phyloP scores from a whole-genome alignment of 2,113 vertebrate species.

The Pygoscelis adeliae region DNA sequence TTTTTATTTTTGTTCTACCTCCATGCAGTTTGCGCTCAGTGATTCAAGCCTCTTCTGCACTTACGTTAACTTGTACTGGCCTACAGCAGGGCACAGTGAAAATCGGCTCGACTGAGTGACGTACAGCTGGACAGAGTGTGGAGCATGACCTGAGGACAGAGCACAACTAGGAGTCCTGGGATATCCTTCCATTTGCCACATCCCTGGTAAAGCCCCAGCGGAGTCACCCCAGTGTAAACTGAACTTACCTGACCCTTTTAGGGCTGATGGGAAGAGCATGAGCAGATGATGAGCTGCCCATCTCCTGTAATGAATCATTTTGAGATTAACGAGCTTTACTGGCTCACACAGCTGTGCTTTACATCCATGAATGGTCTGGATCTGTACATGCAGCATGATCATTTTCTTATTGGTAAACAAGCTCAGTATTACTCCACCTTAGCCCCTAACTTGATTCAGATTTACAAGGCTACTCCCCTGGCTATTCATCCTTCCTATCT shows the following conservation, averaged over 20 bases:
- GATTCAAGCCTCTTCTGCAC: neutral
- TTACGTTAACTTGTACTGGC: neutral
- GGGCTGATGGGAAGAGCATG: neutral
- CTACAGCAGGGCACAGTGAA: neutral
- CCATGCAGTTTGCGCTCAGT: accelerated
- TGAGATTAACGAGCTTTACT: neutral
- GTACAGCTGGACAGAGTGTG: neutral
- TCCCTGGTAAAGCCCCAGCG: neutral
- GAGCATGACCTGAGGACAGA: neutral
- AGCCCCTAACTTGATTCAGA: neutral
- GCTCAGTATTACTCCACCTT: neutral
- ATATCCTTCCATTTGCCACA: neutral
- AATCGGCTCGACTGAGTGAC: accelerated
- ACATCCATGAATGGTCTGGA: neutral
- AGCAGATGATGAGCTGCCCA: neutral
- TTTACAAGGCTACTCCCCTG: neutral
- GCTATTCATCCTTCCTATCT: neutral
- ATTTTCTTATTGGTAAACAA: neutral
- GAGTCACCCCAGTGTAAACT: neutral
- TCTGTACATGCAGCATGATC: neutral
- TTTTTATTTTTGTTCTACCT: neutral
- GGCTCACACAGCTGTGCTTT: neutral
- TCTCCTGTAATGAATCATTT: neutral
- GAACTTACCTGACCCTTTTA: neutral
- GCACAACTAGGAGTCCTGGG: neutral